Base-by-base conservation (phyloP, 2,888 invertebrate genomes). In the Apamea sordens region DNA sequence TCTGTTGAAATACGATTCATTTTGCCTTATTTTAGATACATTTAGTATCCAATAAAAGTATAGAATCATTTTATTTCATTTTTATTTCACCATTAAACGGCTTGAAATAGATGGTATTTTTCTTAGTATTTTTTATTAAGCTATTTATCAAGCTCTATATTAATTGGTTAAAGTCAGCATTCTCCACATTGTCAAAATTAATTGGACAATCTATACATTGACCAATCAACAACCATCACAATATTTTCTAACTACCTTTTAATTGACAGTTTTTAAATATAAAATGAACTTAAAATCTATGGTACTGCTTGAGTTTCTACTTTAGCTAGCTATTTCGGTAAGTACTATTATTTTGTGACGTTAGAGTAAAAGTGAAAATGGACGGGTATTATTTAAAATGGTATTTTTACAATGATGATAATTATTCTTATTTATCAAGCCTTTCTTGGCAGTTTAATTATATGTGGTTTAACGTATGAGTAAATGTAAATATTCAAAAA, bases 301-400 rank as follows among this genome's bases (percentile, higher is more conserved):
- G 85, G 83, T 89, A 84, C 73, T 78, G 84, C 77, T 79, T 76
- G 75, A 83, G 82, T 84, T 89, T 79, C 65, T 79, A 84, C 73
- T 81, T 71, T 73, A 81, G 41, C 68, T 80, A 78, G 24, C 64
- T 80, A 87, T 79, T 86, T 83, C 50, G 41, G 71, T 89, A 88
- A 88, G 88, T 89, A 88, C 89, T 73, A 53, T 80, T 85, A 73
- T 36, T 88, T 86, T 86, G 86, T 87, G 86, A 86, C 86, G 15
- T 56, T 65, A 59, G 28, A 21, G 41, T 36, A 24, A 67, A 24
- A 61, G 24, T 64, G 67, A 76, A 36, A 56, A 79, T 76, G 85
- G 72, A 77, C 67, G 75, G 73, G 68, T 11, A 36, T 44, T 56
- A 36, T 79, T 61, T 41, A 36, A 80, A 77, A 80, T 83, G 79